phyloP scores from a whole-genome alignment of 2,797 vertebrate species.

The Denticeps clupeoides region DNA sequence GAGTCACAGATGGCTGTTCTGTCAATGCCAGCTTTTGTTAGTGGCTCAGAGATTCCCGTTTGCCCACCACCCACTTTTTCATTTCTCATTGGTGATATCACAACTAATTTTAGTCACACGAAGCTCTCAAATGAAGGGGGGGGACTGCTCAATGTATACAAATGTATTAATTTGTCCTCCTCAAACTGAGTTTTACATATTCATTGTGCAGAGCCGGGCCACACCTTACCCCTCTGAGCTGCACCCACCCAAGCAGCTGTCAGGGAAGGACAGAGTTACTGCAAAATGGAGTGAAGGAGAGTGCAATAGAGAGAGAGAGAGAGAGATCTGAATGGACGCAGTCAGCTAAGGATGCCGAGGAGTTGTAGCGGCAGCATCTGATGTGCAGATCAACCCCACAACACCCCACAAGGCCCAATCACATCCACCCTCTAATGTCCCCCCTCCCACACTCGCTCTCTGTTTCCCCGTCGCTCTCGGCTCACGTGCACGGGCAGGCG shows the following conservation, averaged over 20 bases:
- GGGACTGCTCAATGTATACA: too few relatives aligned
- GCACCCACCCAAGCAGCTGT: background rate
- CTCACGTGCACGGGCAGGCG: conserved; percentile 58
- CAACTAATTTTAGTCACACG: too few relatives aligned
- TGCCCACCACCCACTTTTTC: too few relatives aligned
- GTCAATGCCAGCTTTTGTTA: too few relatives aligned
- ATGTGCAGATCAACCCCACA: conserved; percentile 37
- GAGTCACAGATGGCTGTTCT: too few relatives aligned
- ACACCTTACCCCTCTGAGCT: background rate
- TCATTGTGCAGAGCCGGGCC: too few relatives aligned
- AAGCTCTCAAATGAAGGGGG: too few relatives aligned
- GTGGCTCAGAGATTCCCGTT: too few relatives aligned
- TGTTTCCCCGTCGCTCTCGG: conserved; percentile 22
- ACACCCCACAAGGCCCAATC: conserved; percentile 46
- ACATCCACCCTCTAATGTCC: conserved; percentile 41
- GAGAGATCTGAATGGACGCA: background rate
- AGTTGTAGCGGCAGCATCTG: conserved; percentile 3
- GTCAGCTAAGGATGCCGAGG: background rate
- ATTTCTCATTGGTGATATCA: too few relatives aligned
- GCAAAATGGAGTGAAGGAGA: background rate
- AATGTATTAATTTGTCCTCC: too few relatives aligned
- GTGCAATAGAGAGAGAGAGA: background rate
- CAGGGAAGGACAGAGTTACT: background rate
- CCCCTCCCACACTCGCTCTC: conserved; percentile 15
- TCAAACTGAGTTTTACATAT: too few relatives aligned